A percentile compares a stretch with the other conserved stretches of the same genome.
These are phyloP conservation scores for Vespertilio murinus DNA, from an alignment of 2,797 vertebrate species.

Conservation along the genomic window DNA sequence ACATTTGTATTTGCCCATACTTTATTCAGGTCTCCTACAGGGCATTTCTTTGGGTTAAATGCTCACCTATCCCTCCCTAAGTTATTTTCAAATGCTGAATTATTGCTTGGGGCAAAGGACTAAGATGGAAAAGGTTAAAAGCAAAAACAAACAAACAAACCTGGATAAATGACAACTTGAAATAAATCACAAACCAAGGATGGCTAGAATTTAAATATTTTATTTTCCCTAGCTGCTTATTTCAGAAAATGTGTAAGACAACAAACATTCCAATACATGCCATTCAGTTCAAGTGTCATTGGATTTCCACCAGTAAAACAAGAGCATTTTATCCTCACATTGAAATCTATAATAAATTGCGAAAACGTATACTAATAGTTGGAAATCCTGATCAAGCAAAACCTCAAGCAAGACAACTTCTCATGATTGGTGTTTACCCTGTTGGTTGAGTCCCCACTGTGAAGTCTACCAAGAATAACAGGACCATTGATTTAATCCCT, in stretches of 20 bases:
- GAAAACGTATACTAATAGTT: conserved; percentile 11
- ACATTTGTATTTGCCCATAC: not conserved
- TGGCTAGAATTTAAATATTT: not conserved
- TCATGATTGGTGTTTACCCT: not conserved
- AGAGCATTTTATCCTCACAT: not conserved
- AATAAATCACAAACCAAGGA: not conserved
- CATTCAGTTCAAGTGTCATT: not conserved
- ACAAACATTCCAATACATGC: not conserved
- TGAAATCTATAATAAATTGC: conserved; percentile 18
- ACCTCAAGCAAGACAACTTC: conserved; percentile 10
- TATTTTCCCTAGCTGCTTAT: not conserved
- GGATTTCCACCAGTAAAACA: conserved; percentile 2
- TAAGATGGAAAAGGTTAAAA: not conserved
- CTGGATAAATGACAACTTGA: not conserved
- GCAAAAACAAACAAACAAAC: not conserved
- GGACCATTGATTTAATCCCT: conserved; percentile 55
- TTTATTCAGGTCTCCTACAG: not conserved
- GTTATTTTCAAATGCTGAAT: not conserved
- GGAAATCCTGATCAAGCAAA: conserved; percentile 45
- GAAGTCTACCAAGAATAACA: conserved; percentile 60
- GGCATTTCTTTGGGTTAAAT: not conserved
- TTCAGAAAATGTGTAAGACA: not conserved
- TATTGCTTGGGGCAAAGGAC: not conserved
- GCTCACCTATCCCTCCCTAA: not conserved
- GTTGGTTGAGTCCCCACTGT: not conserved